These are phyloP conservation scores for Rhombomys opimus DNA, from an alignment of 2,113 vertebrate species.

Conservation along the genomic window DNA sequence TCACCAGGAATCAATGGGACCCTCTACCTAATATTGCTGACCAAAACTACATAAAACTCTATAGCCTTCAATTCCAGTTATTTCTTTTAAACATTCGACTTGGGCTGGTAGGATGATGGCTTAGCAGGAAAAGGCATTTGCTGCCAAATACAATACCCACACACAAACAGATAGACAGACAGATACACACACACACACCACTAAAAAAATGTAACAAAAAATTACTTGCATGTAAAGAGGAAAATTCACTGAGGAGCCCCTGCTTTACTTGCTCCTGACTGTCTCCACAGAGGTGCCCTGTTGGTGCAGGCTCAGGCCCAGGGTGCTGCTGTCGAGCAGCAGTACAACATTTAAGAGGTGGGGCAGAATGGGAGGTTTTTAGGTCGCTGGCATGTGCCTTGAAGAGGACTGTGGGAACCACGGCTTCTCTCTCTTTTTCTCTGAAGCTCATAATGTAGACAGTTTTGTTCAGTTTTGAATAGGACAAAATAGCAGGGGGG, in stretches of 20 bases:
- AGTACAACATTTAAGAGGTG: not conserved
- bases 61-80: not conserved
- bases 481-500: not conserved
- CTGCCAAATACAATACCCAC: not conserved
- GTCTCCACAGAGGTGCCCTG: not conserved
- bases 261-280: not conserved
- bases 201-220: not conserved
- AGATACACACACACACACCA: not conserved
- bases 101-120: not conserved
- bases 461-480: not conserved
- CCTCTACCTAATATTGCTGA: not conserved
- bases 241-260: not conserved
- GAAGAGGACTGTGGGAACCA: not conserved
- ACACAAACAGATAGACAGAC: not conserved
- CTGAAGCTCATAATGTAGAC: not conserved
- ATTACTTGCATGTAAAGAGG: not conserved
- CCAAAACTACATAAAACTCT: not conserved
- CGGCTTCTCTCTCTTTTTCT: not conserved
- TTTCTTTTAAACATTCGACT: slow-evolving; percentile 19
- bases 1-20: not conserved
- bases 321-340: too few relatives aligned
- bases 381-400: not conserved
- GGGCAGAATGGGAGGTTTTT: not conserved
- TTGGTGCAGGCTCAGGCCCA: not conserved
- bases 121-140: not conserved